These are phyloP conservation scores for Gadopsis bispinosus DNA, from an alignment of 2,797 vertebrate species.

Conservation along the genomic window DNA sequence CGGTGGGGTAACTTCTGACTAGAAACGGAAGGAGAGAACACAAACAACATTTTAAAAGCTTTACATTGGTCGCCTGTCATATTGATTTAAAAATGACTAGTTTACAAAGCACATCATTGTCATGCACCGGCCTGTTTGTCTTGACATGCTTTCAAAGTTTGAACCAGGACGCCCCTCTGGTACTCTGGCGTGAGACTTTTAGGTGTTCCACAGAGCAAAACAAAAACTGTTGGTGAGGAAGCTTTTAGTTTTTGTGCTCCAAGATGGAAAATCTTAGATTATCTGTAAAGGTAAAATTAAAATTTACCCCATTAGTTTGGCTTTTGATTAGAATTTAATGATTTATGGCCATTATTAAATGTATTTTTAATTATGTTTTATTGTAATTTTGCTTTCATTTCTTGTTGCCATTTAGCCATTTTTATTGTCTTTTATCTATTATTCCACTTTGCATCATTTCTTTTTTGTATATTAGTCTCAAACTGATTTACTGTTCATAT, in stretches of 20 bases:
- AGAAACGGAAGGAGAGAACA: neutral
- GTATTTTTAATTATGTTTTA: neutral
- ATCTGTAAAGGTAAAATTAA: neutral
- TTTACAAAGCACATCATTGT: neutral
- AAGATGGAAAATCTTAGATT: neutral
- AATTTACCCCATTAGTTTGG: neutral
- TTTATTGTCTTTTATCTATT: neutral
- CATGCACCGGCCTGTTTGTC: neutral
- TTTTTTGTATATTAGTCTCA: neutral
- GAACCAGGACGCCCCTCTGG: neutral
- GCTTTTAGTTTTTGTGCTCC: slow-evolving; percentile 1
- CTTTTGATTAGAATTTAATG: neutral
- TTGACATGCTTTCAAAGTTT: neutral
- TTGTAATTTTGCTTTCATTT: neutral
- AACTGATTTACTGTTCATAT: no score
- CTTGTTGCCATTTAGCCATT: neutral
- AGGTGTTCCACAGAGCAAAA: neutral
- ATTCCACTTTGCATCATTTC: neutral
- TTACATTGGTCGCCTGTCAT: slow-evolving; percentile 4
- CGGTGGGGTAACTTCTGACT: neutral
- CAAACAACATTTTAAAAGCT: neutral
- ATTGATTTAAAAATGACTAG: neutral
- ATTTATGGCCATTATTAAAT: neutral
- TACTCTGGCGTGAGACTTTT: neutral
- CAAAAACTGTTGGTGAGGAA: slow-evolving; percentile 10